These are phyloP conservation scores for Tetranychus urticae DNA, from an alignment of 1,140 invertebrate genomes.

Conservation along the genomic window DNA sequence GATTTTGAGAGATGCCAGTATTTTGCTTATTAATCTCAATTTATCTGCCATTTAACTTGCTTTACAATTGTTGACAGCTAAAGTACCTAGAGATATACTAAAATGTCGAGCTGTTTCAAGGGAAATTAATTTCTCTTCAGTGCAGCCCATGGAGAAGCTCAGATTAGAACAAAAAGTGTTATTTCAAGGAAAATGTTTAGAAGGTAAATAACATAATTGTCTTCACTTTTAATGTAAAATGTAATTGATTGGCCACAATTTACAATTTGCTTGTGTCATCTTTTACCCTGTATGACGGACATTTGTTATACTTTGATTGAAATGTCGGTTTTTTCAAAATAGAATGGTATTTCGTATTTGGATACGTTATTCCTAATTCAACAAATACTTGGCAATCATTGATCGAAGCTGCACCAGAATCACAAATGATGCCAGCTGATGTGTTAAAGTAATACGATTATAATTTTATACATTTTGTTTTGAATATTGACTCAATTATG, in stretches of 20 bases:
- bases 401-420: slow-evolving; percentile 94
- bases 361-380: slow-evolving; percentile 92
- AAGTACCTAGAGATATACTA: slow-evolving; percentile 85
- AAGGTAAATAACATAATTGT: slow-evolving; percentile 21
- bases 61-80: slow-evolving; percentile 28
- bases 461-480: neutral
- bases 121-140: slow-evolving; percentile 95
- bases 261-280: neutral
- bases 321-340: too few relatives aligned
- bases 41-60: slow-evolving; percentile 54
- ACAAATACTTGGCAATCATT: slow-evolving; percentile 98
- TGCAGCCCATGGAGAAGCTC: slow-evolving; percentile 88
- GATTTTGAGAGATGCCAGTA: too few relatives aligned
- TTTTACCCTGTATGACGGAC: neutral
- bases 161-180: slow-evolving; percentile 75
- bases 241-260: too few relatives aligned
- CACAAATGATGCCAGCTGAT: slow-evolving; percentile 98
- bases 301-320: too few relatives aligned
- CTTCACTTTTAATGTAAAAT: neutral
- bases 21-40: slow-evolving; percentile 43
- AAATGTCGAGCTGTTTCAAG: slow-evolving; percentile 84
- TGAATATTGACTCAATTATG: neutral
- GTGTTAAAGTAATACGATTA: slow-evolving; percentile 50
- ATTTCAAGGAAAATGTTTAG: slow-evolving; percentile 37
- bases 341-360: slow-evolving; percentile 99